These are phyloP conservation scores for Dromiciops gliroides DNA, from an alignment of 2,113 vertebrate species.

Conservation along the genomic window DNA sequence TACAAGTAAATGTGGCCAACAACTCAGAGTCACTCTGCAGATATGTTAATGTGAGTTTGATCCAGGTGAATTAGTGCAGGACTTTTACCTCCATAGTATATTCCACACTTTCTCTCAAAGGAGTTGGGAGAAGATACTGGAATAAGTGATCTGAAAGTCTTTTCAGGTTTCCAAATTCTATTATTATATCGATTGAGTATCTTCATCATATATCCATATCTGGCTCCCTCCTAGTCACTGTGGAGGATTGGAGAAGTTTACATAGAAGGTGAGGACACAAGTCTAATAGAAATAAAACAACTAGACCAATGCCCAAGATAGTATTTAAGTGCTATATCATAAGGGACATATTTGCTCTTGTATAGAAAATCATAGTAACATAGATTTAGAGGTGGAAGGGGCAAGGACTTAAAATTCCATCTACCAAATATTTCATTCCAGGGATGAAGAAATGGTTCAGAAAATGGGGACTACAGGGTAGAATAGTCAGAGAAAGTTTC, in stretches of 20 bases:
- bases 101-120: neutral
- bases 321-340: neutral
- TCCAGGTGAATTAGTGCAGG: neutral
- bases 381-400: neutral
- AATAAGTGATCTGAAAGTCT: neutral
- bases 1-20: neutral
- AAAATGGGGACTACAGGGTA: neutral
- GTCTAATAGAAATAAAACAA: neutral
- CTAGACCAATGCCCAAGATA: neutral
- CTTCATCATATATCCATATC: neutral
- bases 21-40: neutral
- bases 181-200: neutral
- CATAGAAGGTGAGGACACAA: neutral
- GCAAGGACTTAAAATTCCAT: neutral
- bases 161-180: no score
- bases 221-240: neutral
- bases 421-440: neutral
- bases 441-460: neutral
- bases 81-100: neutral
- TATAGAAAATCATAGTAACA: neutral
- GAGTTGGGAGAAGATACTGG: neutral
- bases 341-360: neutral
- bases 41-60: neutral
- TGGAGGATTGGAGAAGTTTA: neutral
- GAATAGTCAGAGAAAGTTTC: neutral